Percentiles rank a stretch among this genome's conserved stretches.
phyloP scores from a whole-genome alignment of 2,113 vertebrate species.

The Andinoacara biseriatus region DNA sequence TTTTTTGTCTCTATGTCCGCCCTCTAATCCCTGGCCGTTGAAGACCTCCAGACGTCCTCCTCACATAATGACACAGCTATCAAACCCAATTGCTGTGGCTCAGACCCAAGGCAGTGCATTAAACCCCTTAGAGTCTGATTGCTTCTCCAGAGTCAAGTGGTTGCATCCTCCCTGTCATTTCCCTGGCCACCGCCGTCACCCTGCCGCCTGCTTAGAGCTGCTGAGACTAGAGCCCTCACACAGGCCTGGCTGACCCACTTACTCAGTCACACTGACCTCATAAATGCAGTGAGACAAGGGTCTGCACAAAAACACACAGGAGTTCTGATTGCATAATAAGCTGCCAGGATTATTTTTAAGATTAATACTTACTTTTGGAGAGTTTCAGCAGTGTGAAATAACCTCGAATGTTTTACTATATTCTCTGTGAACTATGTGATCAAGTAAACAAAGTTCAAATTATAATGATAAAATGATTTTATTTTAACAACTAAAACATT shows the following conservation, averaged over 20 bases:
- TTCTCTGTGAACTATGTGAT: not conserved
- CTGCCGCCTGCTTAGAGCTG: slow-evolving; percentile 39
- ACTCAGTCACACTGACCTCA: slow-evolving; percentile 51
- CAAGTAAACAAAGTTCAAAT: not conserved
- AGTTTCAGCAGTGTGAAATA: slow-evolving; percentile 1
- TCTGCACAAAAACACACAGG: not conserved
- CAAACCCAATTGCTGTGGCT: slow-evolving; percentile 84
- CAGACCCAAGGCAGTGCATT: slow-evolving; percentile 82
- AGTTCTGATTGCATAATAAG: slow-evolving; percentile 10
- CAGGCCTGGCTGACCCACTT: slow-evolving; percentile 46
- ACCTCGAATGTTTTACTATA: not conserved
- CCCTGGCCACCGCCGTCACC: slow-evolving; percentile 42
- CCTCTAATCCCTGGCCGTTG: slow-evolving; percentile 76
- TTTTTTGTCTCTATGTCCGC: slow-evolving; percentile 33
- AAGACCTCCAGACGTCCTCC: slow-evolving; percentile 82
- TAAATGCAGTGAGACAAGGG: slow-evolving; percentile 7
- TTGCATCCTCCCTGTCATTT: slow-evolving; percentile 77
- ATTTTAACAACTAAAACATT: not conserved
- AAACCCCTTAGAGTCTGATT: slow-evolving; percentile 82
- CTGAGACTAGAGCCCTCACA: slow-evolving; percentile 60
- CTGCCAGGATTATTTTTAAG: slow-evolving; percentile 15
- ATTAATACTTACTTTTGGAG: not conserved
- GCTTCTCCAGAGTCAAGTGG: slow-evolving; percentile 83
- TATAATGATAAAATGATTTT: not conserved
- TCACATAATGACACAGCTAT: slow-evolving; percentile 83